Evolutionary conservation across 2,888 invertebrate species (phyloP), one percentile per base, ranked within the genome.

Genomic region (Agrotis segetum): DNA sequence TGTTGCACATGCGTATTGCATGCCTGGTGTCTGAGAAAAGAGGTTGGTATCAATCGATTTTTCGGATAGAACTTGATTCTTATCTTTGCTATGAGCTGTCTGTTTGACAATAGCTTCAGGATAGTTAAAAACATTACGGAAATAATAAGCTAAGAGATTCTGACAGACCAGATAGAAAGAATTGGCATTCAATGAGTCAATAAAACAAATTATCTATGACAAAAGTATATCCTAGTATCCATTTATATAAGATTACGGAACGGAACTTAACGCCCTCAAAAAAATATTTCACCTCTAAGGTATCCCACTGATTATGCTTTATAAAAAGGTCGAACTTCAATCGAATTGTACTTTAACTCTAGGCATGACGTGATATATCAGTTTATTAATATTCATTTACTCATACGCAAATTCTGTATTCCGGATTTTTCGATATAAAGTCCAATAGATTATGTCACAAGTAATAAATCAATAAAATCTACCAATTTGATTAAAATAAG

Each of bases 1-100:
- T 64, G 56, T 67, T 62, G 67, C 73, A 78, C 73, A 77, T 77
- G 78, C 66, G 77, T 50, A 65, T 61, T 73, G n/a, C 40, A 61
- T 19, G 34, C 40, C 34, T 61, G 24, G 24, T 19, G 24, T n/a
- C 34, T 19, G 17, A 49, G 24, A 13, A 9, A 29, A 29, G 34
- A 17, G 24, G 14, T n/a, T 52, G 5, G 44, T 52, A 78, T 77
- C 52, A 64, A 78, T 78, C 52, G 67, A 78, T 78, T 65, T 67
- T 73, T 40, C 7, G 29, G 14, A 16, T 13, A 19, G 11, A n/a
- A 73, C n/a, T 46, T 44, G n/a, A 2, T n/a, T 24, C 24, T 24
- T 24, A 24, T 24, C 24, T 24, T 2, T 24, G 24, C 24, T 24
- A 24, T 24, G 24, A 24, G 24, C n/a, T n/a, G n/a, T n/a, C n/a